Evolutionary conservation across 2,888 invertebrate species (phyloP).

Genomic region (Chrysolina oricalcia): DNA sequence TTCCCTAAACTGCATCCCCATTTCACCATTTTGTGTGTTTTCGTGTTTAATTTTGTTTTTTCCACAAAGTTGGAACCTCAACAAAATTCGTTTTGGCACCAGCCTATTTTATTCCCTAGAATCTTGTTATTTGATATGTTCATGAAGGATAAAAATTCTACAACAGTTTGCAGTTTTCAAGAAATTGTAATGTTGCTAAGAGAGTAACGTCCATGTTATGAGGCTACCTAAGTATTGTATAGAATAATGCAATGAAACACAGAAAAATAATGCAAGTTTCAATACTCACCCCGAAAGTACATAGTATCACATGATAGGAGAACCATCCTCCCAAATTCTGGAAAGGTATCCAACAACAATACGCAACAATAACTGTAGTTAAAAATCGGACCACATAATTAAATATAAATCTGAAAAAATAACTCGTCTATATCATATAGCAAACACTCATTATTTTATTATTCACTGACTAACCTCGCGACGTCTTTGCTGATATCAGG

Average conservation of each 20-base stretch:
- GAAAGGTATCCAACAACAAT: constrained; percentile 60
- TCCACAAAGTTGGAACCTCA: too few species aligned
- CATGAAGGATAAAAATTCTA: too few species aligned
- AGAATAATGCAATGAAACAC: not conserved
- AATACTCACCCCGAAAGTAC: constrained; percentile 67
- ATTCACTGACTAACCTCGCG: not conserved
- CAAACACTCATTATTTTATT: not conserved
- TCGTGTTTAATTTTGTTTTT: too few species aligned
- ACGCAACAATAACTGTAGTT: constrained; percentile 58
- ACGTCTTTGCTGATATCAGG: not conserved
- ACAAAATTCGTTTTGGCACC: too few species aligned
- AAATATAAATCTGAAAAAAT: constrained; percentile 54
- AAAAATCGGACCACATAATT: constrained; percentile 58
- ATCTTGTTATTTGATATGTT: too few species aligned
- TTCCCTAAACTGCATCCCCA: too few species aligned
- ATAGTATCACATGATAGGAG: constrained; percentile 67
- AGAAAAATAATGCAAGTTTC: not conserved
- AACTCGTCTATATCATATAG: not conserved
- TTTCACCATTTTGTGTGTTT: too few species aligned
- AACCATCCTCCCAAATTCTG: constrained; percentile 61
- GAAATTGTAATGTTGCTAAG: too few species aligned
- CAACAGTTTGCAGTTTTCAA: too few species aligned
- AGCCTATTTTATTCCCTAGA: too few species aligned
- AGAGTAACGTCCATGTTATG: too few species aligned
- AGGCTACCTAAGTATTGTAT: too few species aligned